A percentile compares a stretch with the other conserved stretches of the same genome.
Evolutionary conservation across 2,113 vertebrate genomes (phyloP).

Genomic region (Psettodes erumei): DNA sequence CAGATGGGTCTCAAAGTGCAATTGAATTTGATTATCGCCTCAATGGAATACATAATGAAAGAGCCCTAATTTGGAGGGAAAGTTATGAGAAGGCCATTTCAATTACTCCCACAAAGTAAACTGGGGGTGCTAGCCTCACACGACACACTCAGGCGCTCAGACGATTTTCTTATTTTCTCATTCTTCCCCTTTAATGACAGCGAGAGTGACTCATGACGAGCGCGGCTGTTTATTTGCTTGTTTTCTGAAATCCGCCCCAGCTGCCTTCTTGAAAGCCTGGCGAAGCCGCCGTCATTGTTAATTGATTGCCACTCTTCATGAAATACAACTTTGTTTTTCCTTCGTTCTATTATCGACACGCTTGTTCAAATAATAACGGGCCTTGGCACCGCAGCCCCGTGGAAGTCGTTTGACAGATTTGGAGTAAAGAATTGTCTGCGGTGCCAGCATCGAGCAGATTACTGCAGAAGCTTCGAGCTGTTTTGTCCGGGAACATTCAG

Average conservation of each 20-base stretch:
- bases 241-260: constrained; percentile 39
- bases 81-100: constrained; percentile 64
- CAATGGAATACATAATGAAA: constrained; percentile 59
- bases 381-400: constrained; percentile 26
- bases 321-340: constrained; percentile 57
- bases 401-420: constrained; percentile 56
- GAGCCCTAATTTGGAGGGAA: constrained; percentile 53
- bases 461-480: constrained; percentile 43
- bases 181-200: constrained; percentile 12
- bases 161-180: constrained; percentile 25
- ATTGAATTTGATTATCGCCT: constrained; percentile 69
- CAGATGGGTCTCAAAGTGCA: constrained; percentile 70
- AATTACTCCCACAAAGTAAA: constrained; percentile 52
- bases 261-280: constrained; percentile 34
- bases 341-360: constrained; percentile 34
- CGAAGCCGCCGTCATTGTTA: constrained; percentile 27
- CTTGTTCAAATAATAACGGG: constrained; percentile 60
- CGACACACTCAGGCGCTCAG: constrained; percentile 16
- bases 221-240: constrained; percentile 44
- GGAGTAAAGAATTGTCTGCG: constrained; percentile 39
- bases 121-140: constrained; percentile 12
- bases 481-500: constrained; percentile 39
- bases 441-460: constrained; percentile 28
- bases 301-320: constrained; percentile 56
- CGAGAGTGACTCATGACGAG: constrained; percentile 29